A percentile compares a stretch with the other conserved stretches of the same genome.
phyloP scores from a whole-genome alignment of 1,140 invertebrate genomes.

The Heliconius eleuchia region DNA sequence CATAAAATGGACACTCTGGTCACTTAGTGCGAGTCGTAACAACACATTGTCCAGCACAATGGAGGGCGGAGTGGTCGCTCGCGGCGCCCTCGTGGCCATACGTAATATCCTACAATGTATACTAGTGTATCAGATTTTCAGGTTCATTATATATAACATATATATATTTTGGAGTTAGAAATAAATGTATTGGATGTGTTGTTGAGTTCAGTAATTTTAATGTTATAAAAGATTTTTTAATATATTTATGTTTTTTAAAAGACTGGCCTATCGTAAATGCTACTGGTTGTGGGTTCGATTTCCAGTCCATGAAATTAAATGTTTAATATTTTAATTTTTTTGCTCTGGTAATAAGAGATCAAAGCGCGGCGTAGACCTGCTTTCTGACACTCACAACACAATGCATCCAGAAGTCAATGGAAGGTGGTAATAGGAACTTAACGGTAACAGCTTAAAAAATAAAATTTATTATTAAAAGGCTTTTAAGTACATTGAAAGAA shows the following conservation, averaged over 20 bases:
- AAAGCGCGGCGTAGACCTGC: background rate
- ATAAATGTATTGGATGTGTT: background rate
- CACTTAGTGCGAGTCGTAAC: slow-evolving; percentile 75
- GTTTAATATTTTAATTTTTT: background rate
- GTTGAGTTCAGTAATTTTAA: background rate
- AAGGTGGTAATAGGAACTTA: too few relatives aligned
- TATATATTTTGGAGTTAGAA: background rate
- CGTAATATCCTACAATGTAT: slow-evolving; percentile 41
- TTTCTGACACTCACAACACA: background rate
- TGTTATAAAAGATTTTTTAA: too few relatives aligned
- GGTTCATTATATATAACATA: background rate
- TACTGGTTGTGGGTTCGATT: too few relatives aligned
- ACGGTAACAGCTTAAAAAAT: too few relatives aligned
- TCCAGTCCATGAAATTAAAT: background rate
- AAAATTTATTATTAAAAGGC: background rate
- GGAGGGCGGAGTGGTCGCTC: slow-evolving; percentile 60
- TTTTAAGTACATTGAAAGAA: background rate
- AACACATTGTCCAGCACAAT: slow-evolving; percentile 72
- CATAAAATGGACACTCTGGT: slow-evolving; percentile 38
- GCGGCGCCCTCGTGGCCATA: slow-evolving; percentile 59
- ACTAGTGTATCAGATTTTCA: background rate
- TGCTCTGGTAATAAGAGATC: background rate
- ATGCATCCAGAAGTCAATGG: too few relatives aligned
- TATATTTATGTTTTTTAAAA: too few relatives aligned
- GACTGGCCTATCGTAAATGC: too few relatives aligned